Evolutionary conservation across 2,888 invertebrate species (phyloP), one percentile per base, ranked within the genome.

Genomic region (Pandemis corylana): DNA sequence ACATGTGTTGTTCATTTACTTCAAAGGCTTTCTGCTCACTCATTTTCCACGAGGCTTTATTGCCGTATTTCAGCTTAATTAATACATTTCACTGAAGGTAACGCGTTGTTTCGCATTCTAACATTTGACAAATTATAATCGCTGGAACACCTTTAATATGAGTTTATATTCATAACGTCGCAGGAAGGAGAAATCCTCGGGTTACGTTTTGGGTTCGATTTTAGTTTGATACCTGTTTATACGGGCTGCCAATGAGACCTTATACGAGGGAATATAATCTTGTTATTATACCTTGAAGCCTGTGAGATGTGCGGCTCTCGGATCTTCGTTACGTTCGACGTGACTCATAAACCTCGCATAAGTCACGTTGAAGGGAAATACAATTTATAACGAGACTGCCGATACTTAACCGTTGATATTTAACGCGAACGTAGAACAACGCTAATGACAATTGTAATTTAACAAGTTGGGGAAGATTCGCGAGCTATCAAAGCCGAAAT

Each of bases 51-150:
- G 71, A 76, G 73, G 81, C 80, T 82, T 86, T 83, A 85, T 81
- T 75, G 79, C 78, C 76, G 78, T 80, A 81, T 83, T 85, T 81
- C 79, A 78, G 82, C 81, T 79, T 84, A 84, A 86, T 85, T 85
- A 86, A 86, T 86, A 83, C 84, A 86, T 85, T 84, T 83, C 82
- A 80, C 79, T 81, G 82, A 82, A 82, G 79, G 77, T 80, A 82
- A 84, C 80, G 79, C 79, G 79, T 83, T 81, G 83, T 81, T 80
- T 78, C 80, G 72, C 80, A 77, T 81, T 80, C 76, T 78, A 75
- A 82, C 78, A 81, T 85, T 82, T 85, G 80, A 80, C 80, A 82
- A 82, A 85, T 84, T 83, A 83, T 82, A 78, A 81, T 80, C 80
- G 79, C 78, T 13, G 59, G 36, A 66, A 53, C 51, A 65, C 65